Percentiles rank a stretch among this genome's conserved stretches.
Evolutionary conservation across 2,113 vertebrate species (phyloP).

Genomic region (Pipa parva): DNA sequence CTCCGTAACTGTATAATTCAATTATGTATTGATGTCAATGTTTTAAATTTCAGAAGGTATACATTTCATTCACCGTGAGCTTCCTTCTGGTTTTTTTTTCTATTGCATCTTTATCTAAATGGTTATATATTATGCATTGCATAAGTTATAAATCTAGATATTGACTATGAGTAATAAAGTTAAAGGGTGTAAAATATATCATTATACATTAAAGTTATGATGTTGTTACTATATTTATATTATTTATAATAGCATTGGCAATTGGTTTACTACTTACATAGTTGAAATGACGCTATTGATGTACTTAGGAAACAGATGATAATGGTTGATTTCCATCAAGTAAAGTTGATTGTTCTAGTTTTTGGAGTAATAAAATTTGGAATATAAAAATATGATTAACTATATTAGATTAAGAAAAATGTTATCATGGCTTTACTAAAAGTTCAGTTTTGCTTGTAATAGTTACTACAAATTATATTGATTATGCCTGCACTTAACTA

Average conservation of each 20-base stretch:
- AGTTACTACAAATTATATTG: no score
- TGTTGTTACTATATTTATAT: constrained; percentile 13
- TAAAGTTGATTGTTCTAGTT: not conserved
- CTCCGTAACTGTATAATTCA: constrained; percentile 35
- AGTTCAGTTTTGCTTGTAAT: no score
- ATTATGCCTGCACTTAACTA: no score
- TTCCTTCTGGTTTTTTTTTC: not conserved
- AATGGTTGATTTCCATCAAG: not conserved
- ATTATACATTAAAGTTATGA: constrained; percentile 1
- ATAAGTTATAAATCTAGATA: constrained; percentile 31
- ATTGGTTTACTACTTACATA: constrained; percentile 4
- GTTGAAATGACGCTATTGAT: not conserved
- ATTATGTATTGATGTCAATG: constrained; percentile 38
- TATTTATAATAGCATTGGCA: constrained; percentile 4
- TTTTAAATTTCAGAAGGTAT: constrained; percentile 37
- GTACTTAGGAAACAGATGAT: not conserved
- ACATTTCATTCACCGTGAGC: constrained; percentile 26
- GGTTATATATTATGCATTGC: not conserved
- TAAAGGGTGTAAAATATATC: not conserved
- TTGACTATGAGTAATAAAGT: constrained; percentile 6
- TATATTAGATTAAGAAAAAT: no score
- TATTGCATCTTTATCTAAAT: constrained; percentile 1
- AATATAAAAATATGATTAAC: not conserved
- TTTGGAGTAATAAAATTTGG: not conserved
- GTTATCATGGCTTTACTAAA: no score